A percentile compares a stretch with the other conserved stretches of the same genome.
Evolutionary conservation across 2,113 vertebrate species (phyloP).

Genomic region (Bubo bubo): DNA sequence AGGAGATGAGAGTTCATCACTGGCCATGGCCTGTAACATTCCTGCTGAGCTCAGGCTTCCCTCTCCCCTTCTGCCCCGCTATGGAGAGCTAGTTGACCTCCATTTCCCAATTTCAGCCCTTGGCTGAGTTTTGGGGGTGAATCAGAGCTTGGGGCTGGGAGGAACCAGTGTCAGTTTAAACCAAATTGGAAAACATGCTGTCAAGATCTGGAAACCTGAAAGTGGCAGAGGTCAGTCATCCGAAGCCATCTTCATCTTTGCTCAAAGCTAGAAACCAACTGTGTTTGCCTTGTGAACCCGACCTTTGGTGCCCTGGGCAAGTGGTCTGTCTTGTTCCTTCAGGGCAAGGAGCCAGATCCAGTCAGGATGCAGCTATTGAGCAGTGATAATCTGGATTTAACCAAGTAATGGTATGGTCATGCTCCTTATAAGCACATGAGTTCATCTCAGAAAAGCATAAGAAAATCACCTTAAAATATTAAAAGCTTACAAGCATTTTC

Average conservation of each 20-base stretch:
- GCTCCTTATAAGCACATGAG: fast-evolving
- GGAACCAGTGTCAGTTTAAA: neutral
- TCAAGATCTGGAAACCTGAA: neutral
- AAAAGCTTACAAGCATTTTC: neutral
- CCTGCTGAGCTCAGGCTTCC: neutral
- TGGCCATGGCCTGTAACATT: fast-evolving
- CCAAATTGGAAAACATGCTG: neutral
- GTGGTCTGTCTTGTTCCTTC: neutral
- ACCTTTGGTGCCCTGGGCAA: neutral
- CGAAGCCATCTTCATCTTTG: neutral
- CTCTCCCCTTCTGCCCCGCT: neutral
- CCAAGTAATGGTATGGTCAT: too few species aligned
- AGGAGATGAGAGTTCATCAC: neutral
- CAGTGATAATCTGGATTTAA: neutral
- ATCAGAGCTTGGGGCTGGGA: neutral
- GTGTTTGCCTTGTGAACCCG: neutral
- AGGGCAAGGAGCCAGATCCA: neutral
- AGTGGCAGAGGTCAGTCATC: neutral
- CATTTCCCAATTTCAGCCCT: neutral
- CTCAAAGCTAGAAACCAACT: neutral
- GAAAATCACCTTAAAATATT: neutral
- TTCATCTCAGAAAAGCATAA: neutral
- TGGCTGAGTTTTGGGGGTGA: fast-evolving
- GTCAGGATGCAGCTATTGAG: neutral
- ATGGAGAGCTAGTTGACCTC: neutral